Conservation (phyloP, 2,113 vertebrate genomes). For the Polyodon spathula region DNA sequence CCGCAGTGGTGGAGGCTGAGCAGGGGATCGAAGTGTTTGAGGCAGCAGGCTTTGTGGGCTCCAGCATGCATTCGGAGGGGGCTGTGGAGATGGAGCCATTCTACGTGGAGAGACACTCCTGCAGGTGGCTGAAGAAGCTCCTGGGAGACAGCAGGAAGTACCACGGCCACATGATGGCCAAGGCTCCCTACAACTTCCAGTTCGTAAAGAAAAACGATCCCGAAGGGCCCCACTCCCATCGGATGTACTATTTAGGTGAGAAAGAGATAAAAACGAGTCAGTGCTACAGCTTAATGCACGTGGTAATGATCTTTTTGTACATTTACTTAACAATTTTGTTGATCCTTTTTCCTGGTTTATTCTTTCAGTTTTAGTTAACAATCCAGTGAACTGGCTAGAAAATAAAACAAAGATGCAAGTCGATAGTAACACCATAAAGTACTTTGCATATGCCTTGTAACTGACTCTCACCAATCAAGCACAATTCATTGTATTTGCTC, state of each 20-base stretch:
- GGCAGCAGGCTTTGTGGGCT: conserved; percentile 44
- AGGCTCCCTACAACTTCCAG: conserved; percentile 65
- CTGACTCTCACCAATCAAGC: too few relatives aligned
- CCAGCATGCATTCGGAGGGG: conserved; percentile 36
- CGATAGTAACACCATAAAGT: too few relatives aligned
- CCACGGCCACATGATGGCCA: conserved; percentile 69
- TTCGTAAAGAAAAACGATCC: conserved; percentile 68
- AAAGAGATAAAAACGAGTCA: conserved; percentile 4
- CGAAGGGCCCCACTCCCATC: conserved; percentile 60
- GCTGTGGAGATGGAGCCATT: conserved; percentile 36
- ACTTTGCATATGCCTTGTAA: too few relatives aligned
- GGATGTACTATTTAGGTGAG: conserved; percentile 71
- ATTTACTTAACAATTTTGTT: too few relatives aligned
- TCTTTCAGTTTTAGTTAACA: too few relatives aligned
- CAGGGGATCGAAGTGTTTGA: conserved; percentile 67
- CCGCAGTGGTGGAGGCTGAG: conserved; percentile 74
- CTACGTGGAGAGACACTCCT: conserved; percentile 66
- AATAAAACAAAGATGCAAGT: too few relatives aligned
- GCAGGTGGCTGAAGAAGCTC: conserved; percentile 69
- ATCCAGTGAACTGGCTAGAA: too few relatives aligned
- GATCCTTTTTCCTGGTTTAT: too few relatives aligned
- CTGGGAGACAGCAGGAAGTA: conserved; percentile 65
- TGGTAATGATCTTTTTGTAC: too few relatives aligned
- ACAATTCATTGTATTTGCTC: too few relatives aligned
- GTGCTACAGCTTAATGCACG: background rate